A percentile compares a stretch with the other conserved stretches of the same genome.
Evolutionary conservation across 1,140 invertebrate genomes (phyloP).

Genomic region (Hetaerina americana): DNA sequence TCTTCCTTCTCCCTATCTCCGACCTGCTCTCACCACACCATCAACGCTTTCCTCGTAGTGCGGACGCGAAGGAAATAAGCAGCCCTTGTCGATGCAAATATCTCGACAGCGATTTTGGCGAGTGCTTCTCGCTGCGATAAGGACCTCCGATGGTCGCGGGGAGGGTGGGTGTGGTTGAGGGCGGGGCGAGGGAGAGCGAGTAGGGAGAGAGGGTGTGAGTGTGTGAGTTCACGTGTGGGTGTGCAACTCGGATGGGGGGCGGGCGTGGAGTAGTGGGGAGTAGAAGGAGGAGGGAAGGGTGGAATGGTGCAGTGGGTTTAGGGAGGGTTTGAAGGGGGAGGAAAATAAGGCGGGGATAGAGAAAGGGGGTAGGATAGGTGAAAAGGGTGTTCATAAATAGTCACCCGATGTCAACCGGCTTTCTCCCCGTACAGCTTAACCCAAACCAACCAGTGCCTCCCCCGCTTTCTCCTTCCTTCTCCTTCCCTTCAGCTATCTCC

Average conservation of each 20-base stretch:
- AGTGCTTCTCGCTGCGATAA: background rate
- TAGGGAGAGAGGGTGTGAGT: background rate
- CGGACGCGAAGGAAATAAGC: background rate
- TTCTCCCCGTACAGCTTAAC: too few species aligned
- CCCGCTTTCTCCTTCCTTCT: too few species aligned
- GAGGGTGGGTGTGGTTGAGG: background rate
- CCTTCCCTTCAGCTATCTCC: too few species aligned
- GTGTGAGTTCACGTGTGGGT: too few species aligned
- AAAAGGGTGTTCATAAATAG: background rate
- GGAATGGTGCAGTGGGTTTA: too few species aligned
- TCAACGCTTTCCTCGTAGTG: background rate
- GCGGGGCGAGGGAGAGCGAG: background rate
- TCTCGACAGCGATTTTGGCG: background rate
- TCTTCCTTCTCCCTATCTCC: background rate
- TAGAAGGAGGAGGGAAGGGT: background rate
- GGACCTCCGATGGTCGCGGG: background rate
- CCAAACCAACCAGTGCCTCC: too few species aligned
- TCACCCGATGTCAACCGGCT: too few species aligned
- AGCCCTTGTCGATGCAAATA: background rate
- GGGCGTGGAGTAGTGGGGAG: background rate
- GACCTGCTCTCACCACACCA: background rate
- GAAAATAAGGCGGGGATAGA: background rate
- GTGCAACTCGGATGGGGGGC: too few species aligned
- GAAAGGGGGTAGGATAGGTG: background rate
- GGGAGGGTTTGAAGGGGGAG: background rate